Percentiles rank a stretch among this genome's conserved stretches.
phyloP scores from a whole-genome alignment of 2,888 invertebrate genomes.

The Leptopterna dolabrata region DNA sequence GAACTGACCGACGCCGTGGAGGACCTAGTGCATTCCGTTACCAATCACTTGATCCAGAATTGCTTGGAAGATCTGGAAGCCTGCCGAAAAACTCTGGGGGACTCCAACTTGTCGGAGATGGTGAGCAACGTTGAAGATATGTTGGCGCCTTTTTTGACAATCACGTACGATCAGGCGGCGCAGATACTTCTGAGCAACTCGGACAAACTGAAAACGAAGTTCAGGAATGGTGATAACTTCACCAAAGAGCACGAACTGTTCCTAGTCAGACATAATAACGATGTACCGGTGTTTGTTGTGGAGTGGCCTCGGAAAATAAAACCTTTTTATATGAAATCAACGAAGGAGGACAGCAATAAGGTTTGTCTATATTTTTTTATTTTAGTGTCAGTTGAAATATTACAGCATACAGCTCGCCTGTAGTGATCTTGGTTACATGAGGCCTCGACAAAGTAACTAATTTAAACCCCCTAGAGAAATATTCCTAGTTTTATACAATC shows the following conservation, averaged over 20 bases:
- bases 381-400: too few relatives aligned
- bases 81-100: constrained; percentile 62
- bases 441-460: too few relatives aligned
- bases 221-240: constrained; percentile 74
- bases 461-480: too few relatives aligned
- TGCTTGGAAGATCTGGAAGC: constrained; percentile 73
- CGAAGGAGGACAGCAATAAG: constrained; percentile 71
- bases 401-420: too few relatives aligned
- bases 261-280: constrained; percentile 78
- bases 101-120: constrained; percentile 49
- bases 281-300: constrained; percentile 86
- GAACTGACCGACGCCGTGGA: constrained; percentile 77
- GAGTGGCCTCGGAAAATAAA: constrained; percentile 91
- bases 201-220: constrained; percentile 68
- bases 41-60: constrained; percentile 72
- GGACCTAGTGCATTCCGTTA: constrained; percentile 76
- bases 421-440: too few relatives aligned
- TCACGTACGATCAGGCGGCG: constrained; percentile 80
- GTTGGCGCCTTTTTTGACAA: constrained; percentile 71
- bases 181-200: constrained; percentile 73
- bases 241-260: constrained; percentile 91
- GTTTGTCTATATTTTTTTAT: constrained; percentile 67
- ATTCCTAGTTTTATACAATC: too few relatives aligned
- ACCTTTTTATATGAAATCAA: constrained; percentile 93
- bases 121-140: constrained; percentile 55